phyloP scores from a whole-genome alignment of 37 sponge, comb jelly and placozoan genomes.

The Ianthella basta region DNA sequence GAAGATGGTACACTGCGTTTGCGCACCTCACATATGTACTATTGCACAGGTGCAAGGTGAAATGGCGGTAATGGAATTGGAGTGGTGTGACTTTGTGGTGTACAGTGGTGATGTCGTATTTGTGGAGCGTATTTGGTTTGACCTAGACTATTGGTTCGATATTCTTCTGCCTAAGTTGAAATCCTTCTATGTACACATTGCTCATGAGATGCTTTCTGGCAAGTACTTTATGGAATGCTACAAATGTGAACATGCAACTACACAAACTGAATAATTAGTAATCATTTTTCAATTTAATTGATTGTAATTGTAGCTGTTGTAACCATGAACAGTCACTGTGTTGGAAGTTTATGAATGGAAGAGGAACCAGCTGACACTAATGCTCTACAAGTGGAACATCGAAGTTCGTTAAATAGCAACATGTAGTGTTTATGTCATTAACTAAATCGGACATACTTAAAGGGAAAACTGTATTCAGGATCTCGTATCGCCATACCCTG shows the following conservation, averaged over 20 bases:
- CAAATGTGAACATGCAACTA: not conserved
- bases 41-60: conserved; percentile 32
- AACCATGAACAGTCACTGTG: too few relatives aligned
- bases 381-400: conserved; percentile 13
- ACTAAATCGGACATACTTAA: conserved; percentile 29
- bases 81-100: conserved; percentile 20
- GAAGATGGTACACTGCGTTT: not conserved
- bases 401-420: conserved; percentile 20
- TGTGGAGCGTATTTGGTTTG: conserved; percentile 16
- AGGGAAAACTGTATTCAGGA: conserved; percentile 24
- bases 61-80: conserved; percentile 13
- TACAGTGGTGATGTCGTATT: not conserved
- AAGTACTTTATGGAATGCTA: conserved; percentile 11
- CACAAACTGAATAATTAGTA: not conserved
- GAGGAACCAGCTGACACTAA: too few relatives aligned
- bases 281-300: conserved; percentile 1
- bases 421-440: conserved; percentile 32
- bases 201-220: conserved; percentile 1
- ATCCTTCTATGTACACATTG: conserved; percentile 29
- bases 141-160: conserved; percentile 24
- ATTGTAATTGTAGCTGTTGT: not conserved
- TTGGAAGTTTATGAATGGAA: too few relatives aligned
- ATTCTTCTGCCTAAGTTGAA: not conserved
- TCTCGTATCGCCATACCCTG: conserved; percentile 2
- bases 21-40: not conserved